phyloP scores from a whole-genome alignment of 2,797 vertebrate species.

The Peromyscus attwateri region DNA sequence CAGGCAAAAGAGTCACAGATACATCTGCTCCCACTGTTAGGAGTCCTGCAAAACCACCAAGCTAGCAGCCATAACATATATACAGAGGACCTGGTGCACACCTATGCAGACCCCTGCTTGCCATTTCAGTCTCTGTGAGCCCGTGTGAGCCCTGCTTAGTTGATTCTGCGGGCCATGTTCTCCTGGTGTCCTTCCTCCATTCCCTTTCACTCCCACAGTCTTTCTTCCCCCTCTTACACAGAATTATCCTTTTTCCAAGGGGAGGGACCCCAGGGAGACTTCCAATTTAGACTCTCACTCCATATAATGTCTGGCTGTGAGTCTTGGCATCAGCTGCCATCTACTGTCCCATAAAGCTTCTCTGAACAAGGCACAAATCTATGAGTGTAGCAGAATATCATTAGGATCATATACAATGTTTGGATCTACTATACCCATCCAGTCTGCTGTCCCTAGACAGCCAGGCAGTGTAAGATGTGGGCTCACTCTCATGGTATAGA shows the following conservation, averaged over 20 bases:
- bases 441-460: too few species aligned
- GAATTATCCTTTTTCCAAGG: not conserved
- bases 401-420: not conserved
- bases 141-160: not conserved
- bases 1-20: not conserved
- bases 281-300: not conserved
- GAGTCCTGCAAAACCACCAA: not conserved
- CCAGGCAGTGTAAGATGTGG: not conserved
- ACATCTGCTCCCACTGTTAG: too few species aligned
- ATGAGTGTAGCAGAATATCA: not conserved
- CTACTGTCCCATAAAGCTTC: not conserved
- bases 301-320: not conserved
- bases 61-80: not conserved
- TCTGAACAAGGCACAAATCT: not conserved
- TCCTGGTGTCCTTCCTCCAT: too few species aligned
- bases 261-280: not conserved
- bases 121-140: not conserved
- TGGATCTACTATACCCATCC: not conserved
- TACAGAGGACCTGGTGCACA: not conserved
- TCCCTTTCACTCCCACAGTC: not conserved
- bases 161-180: not conserved
- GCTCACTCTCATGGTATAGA: accelerated
- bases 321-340: not conserved
- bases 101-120: not conserved
- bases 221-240: not conserved